Conservation (phyloP, 2,888 invertebrate genomes). For the Tinea trinotella region DNA sequence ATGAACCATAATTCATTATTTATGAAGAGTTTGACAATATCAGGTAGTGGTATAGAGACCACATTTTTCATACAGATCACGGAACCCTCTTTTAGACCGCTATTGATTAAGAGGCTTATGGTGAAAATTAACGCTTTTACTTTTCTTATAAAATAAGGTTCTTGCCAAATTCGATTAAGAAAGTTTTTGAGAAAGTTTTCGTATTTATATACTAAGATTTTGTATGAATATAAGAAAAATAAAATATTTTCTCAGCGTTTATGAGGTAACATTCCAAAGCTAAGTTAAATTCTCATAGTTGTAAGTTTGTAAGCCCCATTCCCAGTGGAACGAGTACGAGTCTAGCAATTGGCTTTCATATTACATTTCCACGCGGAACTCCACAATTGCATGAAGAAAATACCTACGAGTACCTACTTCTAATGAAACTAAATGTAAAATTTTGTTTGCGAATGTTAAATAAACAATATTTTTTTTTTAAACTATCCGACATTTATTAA, state of each 20-base stretch:
- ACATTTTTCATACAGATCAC: constrained; percentile 64
- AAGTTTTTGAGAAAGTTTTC: neutral
- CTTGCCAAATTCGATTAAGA: neutral
- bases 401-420: too few species aligned
- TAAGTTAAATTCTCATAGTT: neutral
- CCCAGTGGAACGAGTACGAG: constrained; percentile 25
- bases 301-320: constrained; percentile 18
- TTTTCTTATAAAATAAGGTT: neutral
- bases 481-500: too few species aligned
- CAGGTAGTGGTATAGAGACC: neutral
- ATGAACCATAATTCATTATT: neutral
- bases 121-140: constrained; percentile 32
- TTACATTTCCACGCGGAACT: constrained; percentile 24
- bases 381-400: neutral
- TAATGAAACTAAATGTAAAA: too few species aligned
- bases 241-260: neutral
- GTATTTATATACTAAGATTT: too few species aligned
- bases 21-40: neutral
- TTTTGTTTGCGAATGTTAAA: too few species aligned
- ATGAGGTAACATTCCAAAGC: too few species aligned
- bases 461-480: too few species aligned
- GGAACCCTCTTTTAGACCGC: constrained; percentile 40
- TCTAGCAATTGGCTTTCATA: constrained; percentile 27
- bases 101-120: constrained; percentile 50
- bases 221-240: neutral